phyloP scores from a whole-genome alignment of 2,113 vertebrate genomes.

The Neolamprologus fasciatus region DNA sequence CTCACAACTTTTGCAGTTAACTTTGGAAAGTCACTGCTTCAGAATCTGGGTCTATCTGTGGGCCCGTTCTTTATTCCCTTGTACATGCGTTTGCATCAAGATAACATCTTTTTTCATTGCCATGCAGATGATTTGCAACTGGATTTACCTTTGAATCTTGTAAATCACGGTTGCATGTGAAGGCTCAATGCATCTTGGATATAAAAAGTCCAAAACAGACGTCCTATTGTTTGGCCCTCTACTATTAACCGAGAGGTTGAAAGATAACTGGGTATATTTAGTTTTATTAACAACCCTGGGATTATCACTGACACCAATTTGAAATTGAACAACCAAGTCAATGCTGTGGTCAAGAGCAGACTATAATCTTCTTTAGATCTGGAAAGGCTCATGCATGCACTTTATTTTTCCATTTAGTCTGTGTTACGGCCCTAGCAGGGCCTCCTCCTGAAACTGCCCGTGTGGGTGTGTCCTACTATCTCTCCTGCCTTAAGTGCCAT shows the following conservation, averaged over 20 bases:
- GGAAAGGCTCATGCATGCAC: neutral
- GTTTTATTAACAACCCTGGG: neutral
- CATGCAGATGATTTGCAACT: neutral
- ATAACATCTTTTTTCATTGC: neutral
- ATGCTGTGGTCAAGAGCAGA: neutral
- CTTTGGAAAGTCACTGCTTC: neutral
- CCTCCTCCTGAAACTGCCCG: accelerated
- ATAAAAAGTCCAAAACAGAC: neutral
- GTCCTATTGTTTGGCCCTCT: neutral
- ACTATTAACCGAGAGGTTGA: neutral
- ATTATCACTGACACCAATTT: neutral
- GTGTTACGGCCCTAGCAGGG: neutral
- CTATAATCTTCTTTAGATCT: neutral
- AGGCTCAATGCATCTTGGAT: neutral
- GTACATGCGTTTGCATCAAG: accelerated
- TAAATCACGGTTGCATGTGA: neutral
- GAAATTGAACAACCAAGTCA: neutral
- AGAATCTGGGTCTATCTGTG: neutral
- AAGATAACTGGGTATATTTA: neutral
- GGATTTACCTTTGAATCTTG: neutral
- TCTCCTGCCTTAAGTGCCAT: accelerated
- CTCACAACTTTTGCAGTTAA: neutral
- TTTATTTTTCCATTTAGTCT: neutral
- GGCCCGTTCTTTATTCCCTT: neutral
- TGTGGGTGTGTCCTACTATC: neutral